Percentiles rank a stretch among this genome's conserved stretches.
Conservation (phyloP, 2,888 invertebrate species). For the Heliconius aoede region DNA sequence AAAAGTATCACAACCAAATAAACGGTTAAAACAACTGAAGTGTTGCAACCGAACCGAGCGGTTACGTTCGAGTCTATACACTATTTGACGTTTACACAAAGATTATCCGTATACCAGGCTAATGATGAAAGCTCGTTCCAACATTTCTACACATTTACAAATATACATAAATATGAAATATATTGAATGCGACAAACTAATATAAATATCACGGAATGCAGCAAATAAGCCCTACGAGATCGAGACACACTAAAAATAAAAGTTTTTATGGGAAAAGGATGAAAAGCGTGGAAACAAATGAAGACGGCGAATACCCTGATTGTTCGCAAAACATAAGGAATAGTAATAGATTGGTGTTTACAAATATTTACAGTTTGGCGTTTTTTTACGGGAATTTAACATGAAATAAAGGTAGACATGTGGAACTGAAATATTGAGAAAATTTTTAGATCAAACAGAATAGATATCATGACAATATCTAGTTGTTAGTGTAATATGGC, state of each 20-base stretch:
- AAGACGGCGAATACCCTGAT: conserved; percentile 56
- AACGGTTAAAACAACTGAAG: conserved; percentile 8
- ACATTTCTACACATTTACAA: conserved; percentile 69
- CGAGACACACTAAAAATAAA: conserved; percentile 44
- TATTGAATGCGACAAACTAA: conserved; percentile 54
- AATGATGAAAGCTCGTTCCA: conserved; percentile 79
- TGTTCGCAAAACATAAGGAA: conserved; percentile 48
- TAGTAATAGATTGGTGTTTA: conserved; percentile 33
- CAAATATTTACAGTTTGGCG: conserved; percentile 33
- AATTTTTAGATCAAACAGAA: too few species aligned
- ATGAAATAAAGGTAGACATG: neutral
- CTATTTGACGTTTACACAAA: conserved; percentile 57
- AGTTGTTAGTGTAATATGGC: neutral
- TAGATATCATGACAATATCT: too few species aligned
- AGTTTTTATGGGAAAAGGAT: conserved; percentile 39
- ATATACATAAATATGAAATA: conserved; percentile 45
- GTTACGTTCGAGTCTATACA: conserved; percentile 58
- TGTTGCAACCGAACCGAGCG: conserved; percentile 43
- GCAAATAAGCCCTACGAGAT: conserved; percentile 64
- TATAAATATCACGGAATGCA: conserved; percentile 68
- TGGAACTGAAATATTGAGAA: neutral
- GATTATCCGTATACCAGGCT: conserved; percentile 69
- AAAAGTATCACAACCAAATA: neutral
- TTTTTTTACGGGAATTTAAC: neutral
- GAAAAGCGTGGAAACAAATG: conserved; percentile 39